These are phyloP conservation scores for Thyatira batis DNA, from an alignment of 2,888 invertebrate genomes.

Conservation along the genomic window DNA sequence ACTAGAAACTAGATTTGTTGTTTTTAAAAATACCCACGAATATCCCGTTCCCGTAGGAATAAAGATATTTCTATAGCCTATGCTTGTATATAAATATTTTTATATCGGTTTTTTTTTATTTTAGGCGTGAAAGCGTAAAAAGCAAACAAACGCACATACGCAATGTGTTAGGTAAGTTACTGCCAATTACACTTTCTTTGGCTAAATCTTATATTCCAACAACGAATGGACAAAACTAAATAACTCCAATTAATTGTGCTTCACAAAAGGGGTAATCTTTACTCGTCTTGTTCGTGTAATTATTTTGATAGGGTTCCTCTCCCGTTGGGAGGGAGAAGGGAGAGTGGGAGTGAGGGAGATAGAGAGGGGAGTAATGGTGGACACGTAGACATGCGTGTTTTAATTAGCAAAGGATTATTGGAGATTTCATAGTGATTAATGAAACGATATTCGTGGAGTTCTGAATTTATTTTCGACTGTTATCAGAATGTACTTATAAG, in stretches of 20 bases:
- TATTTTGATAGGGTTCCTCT: conserved; percentile 57
- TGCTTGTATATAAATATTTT: too few relatives aligned
- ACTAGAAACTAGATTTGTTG: too few relatives aligned
- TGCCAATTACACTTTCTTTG: neutral
- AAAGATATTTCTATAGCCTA: too few relatives aligned
- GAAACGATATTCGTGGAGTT: conserved; percentile 29
- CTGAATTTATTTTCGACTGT: conserved; percentile 16
- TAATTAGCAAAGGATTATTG: conserved; percentile 70
- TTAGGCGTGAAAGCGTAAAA: too few relatives aligned
- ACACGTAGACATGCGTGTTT: conserved; percentile 49
- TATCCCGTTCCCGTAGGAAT: too few relatives aligned
- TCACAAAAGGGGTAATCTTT: conserved; percentile 46
- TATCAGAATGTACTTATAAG: too few relatives aligned
- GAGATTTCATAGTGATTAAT: conserved; percentile 48
- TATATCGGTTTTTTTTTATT: too few relatives aligned
- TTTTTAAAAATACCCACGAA: too few relatives aligned
- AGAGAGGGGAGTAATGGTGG: conserved; percentile 26
- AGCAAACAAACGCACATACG: too few relatives aligned
- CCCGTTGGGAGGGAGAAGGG: too few relatives aligned
- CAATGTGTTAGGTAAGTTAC: too few relatives aligned
- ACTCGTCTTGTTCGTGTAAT: conserved; percentile 48
- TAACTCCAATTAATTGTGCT: conserved; percentile 58
- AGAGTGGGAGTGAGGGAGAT: too few relatives aligned
- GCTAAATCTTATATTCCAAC: conserved; percentile 6
- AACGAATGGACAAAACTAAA: conserved; percentile 48